Percentiles rank a stretch among this genome's conserved stretches.
Evolutionary conservation across 2,113 vertebrate species (phyloP).

Genomic region (Bubalus kerabau): DNA sequence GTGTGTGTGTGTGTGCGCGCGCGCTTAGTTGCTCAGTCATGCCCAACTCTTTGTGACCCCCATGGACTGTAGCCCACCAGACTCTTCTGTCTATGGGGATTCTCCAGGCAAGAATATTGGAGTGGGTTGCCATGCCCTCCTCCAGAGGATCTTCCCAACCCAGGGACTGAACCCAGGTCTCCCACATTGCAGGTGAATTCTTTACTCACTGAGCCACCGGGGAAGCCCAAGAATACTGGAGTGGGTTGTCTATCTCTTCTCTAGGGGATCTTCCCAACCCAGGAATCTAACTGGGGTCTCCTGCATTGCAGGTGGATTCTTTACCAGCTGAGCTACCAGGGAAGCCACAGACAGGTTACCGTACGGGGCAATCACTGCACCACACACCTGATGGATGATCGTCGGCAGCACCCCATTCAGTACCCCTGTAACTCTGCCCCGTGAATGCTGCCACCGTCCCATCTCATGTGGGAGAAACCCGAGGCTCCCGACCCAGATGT

Average conservation of each 20-base stretch:
- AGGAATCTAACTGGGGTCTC: not conserved
- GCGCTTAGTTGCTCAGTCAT: not conserved
- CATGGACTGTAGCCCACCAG: not conserved
- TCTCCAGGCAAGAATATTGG: not conserved
- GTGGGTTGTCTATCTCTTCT: not conserved
- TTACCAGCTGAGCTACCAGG: not conserved
- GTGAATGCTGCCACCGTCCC: rapidly evolving
- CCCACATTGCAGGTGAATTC: not conserved
- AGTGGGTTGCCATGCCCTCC: not conserved
- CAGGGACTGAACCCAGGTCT: not conserved
- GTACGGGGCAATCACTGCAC: rapidly evolving
- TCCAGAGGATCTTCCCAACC: not conserved
- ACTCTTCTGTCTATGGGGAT: not conserved
- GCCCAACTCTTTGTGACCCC: not conserved
- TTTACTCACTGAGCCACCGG: not conserved
- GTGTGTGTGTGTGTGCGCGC: not conserved
- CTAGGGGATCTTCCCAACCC: not conserved
- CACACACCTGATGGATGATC: rapidly evolving
- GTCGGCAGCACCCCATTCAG: rapidly evolving
- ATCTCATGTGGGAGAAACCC: too few species aligned
- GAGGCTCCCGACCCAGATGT: rapidly evolving
- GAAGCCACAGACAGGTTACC: not conserved
- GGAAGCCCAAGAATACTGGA: not conserved
- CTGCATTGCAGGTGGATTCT: not conserved
- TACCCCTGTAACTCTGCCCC: rapidly evolving